Evolutionary conservation across 2,113 vertebrate genomes (phyloP), one percentile per base, ranked within the genome.

Genomic region (Nerophis lumbriciformis): DNA sequence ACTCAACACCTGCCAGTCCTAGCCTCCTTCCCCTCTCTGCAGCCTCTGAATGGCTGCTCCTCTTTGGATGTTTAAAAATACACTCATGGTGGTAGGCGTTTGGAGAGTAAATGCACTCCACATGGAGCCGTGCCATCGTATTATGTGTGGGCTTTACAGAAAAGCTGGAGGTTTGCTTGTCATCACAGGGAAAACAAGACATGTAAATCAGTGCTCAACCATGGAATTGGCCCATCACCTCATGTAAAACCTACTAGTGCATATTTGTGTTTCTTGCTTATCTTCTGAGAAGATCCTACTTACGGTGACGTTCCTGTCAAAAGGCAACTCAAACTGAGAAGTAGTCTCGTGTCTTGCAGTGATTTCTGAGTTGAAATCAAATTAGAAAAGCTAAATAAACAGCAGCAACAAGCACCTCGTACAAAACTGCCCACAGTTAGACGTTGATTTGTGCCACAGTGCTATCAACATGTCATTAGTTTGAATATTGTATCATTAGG

Each of bases 1-100:
- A 64, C 70, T 79, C 69, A 84, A 77, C 74, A 66, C 65, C 11
- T 39, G 79, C 78, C 85, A 84, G 63, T 81, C 83, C 80, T 81
- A 81, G 73, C 76, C 71, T 73, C 69, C 68, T 65, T 50, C 63
- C 61, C 37, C 50, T 61, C 16, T 72, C 76, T 72, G 62, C 56
- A 36, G 65, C 52, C n/a, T 83, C 70, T 55, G 64, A 78, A 75
- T 72, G 78, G 75, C 69, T 71, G 51, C 65, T 53, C 57, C 36
- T 49, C 71, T 71, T 45, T 50, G 51, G 54, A 56, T 59, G 65
- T 65, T 77, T 50, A 69, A 67, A 86, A 82, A 83, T 81, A 83
- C 66, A 63, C 28, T 12, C 66, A 35, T 7, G 9, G 83, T 7
- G 9, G 83, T 82, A 79, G 83, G 86, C 53, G 79, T 77, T 73